Percentiles rank a stretch among this genome's conserved stretches.
Evolutionary conservation across 2,797 vertebrate species (phyloP).

Genomic region (Muscicapa comitata): DNA sequence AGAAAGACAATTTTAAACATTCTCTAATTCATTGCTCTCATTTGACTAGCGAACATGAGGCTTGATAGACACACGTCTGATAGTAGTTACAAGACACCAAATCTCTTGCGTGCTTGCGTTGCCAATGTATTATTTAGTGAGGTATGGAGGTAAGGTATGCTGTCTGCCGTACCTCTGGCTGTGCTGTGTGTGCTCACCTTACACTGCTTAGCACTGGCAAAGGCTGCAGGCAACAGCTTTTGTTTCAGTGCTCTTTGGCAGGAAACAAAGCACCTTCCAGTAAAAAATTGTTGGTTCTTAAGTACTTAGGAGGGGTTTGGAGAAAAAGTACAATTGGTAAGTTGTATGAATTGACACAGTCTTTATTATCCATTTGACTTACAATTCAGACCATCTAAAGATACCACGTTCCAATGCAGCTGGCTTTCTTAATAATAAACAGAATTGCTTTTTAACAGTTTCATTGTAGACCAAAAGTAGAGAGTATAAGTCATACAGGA

Average conservation of each 20-base stretch:
- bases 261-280: constrained; percentile 43
- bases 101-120: constrained; percentile 72
- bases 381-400: background rate
- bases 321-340: background rate
- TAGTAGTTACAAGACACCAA: constrained; percentile 77
- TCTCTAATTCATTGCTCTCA: constrained; percentile 69
- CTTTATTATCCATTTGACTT: too few species aligned
- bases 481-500: background rate
- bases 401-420: background rate
- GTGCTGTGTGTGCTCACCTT: constrained; percentile 70
- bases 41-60: constrained; percentile 73
- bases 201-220: constrained; percentile 65
- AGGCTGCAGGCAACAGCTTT: constrained; percentile 61
- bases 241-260: constrained; percentile 67
- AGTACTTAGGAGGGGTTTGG: background rate
- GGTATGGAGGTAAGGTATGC: constrained; percentile 62
- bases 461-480: background rate
- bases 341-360: too few species aligned
- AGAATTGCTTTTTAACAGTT: background rate
- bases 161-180: constrained; percentile 59
- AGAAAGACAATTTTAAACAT: constrained; percentile 65
- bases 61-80: constrained; percentile 72
- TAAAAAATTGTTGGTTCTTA: background rate
- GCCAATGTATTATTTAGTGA: constrained; percentile 81
- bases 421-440: background rate